Evolutionary conservation across 1,140 invertebrate species (phyloP).

Genomic region (Vollenhovia emeryi): DNA sequence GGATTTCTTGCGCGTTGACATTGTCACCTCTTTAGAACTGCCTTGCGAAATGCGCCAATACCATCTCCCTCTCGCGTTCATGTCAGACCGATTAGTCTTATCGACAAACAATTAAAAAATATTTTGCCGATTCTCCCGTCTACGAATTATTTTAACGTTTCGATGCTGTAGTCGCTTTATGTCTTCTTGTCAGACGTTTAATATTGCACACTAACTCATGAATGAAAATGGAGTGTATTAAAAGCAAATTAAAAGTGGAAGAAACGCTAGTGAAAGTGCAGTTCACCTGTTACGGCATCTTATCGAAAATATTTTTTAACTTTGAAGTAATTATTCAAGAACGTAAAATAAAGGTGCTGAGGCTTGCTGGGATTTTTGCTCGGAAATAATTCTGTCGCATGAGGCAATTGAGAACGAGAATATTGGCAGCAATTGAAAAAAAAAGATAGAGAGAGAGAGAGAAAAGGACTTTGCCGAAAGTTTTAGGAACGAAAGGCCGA

Average conservation of each 20-base stretch:
- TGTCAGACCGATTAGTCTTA: background rate
- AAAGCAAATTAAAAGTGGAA: background rate
- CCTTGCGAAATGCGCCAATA: background rate
- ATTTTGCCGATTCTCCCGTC: no score
- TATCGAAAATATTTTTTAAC: background rate
- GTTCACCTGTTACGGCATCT: background rate
- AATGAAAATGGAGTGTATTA: background rate
- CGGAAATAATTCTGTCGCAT: background rate
- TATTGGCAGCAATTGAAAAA: background rate
- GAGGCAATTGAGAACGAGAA: background rate
- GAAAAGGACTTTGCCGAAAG: constrained; percentile 35
- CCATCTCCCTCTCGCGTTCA: background rate
- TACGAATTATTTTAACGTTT: background rate
- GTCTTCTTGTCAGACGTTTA: background rate
- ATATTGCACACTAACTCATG: background rate
- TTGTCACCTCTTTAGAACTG: constrained; percentile 19
- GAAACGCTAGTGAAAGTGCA: background rate
- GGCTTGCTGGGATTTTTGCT: background rate
- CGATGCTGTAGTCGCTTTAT: background rate
- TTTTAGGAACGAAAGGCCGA: background rate
- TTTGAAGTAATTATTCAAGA: background rate
- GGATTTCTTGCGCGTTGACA: background rate
- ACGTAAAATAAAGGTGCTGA: background rate
- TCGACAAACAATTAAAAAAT: background rate
- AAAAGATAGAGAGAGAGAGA: constrained; percentile 19